Conservation (phyloP, 2,888 invertebrate genomes). For the Oligia fasciuncula region DNA sequence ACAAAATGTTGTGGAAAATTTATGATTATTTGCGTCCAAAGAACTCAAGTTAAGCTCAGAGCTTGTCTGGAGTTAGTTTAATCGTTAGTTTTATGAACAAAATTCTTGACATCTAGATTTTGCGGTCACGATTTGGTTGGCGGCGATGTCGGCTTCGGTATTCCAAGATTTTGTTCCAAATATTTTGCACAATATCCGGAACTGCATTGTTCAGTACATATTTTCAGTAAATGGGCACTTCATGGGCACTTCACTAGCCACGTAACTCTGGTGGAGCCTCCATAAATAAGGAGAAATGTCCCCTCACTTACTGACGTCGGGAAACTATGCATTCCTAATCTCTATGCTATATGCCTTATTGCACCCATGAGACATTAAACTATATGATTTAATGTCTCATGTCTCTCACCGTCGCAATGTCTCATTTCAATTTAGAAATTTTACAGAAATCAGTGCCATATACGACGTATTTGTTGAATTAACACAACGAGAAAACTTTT, state of each 20-base stretch:
- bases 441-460: background rate
- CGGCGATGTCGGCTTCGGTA: background rate
- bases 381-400: background rate
- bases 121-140: constrained; percentile 18
- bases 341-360: background rate
- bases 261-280: background rate
- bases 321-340: background rate
- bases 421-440: background rate
- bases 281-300: background rate
- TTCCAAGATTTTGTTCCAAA: constrained; percentile 34
- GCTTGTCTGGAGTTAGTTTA: constrained; percentile 24
- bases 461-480: constrained; percentile 19
- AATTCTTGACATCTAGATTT: constrained; percentile 35
- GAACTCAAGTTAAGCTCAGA: constrained; percentile 25
- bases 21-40: constrained; percentile 29
- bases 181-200: constrained; percentile 21
- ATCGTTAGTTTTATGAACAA: constrained; percentile 26
- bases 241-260: background rate
- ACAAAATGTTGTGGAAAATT: constrained; percentile 39
- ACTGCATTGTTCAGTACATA: background rate
- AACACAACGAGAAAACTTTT: constrained; percentile 24
- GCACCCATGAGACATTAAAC: background rate
- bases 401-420: no score
- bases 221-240: background rate
- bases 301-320: background rate